These are phyloP conservation scores for Fopius arisanus DNA, from an alignment of 1,140 invertebrate species.

Conservation along the genomic window DNA sequence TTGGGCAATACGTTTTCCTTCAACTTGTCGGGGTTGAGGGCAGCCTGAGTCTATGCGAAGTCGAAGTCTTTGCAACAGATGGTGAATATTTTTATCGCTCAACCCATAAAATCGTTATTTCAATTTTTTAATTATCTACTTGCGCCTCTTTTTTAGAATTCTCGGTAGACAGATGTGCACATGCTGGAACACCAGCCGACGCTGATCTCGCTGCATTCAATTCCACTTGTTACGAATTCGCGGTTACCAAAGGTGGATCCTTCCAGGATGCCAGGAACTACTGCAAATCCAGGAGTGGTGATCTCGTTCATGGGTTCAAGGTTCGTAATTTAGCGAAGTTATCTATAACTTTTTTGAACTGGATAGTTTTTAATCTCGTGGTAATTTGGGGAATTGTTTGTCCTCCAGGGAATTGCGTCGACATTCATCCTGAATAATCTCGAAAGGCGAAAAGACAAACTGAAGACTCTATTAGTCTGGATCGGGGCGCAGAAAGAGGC, in stretches of 20 bases:
- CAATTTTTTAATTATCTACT: too few relatives aligned
- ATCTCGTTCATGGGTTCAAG: slow-evolving; percentile 80
- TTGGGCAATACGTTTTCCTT: slow-evolving; percentile 87
- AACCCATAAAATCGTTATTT: too few relatives aligned
- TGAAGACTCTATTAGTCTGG: slow-evolving; percentile 90
- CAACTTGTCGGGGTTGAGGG: slow-evolving; percentile 91
- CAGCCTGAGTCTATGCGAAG: slow-evolving; percentile 88
- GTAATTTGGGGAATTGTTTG: not conserved
- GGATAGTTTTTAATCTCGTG: too few relatives aligned
- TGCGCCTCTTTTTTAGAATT: slow-evolving; percentile 73
- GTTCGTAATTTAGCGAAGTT: slow-evolving; percentile 58
- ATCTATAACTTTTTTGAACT: too few relatives aligned
- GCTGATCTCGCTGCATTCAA: slow-evolving; percentile 82
- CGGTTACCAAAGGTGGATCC: slow-evolving; percentile 79
- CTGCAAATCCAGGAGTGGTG: slow-evolving; percentile 79
- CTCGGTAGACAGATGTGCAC: slow-evolving; percentile 80
- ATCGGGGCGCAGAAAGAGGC: slow-evolving; percentile 90
- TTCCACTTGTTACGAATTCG: slow-evolving; percentile 89
- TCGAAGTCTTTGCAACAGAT: slow-evolving; percentile 90
- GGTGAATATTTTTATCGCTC: slow-evolving; percentile 70
- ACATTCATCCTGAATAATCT: slow-evolving; percentile 82
- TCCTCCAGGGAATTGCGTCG: slow-evolving; percentile 70
- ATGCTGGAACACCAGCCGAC: slow-evolving; percentile 73
- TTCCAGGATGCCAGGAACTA: slow-evolving; percentile 80
- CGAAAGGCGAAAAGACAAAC: slow-evolving; percentile 77